These are phyloP conservation scores for Catharus fuscescens DNA, from an alignment of 2,113 vertebrate species.

Conservation along the genomic window DNA sequence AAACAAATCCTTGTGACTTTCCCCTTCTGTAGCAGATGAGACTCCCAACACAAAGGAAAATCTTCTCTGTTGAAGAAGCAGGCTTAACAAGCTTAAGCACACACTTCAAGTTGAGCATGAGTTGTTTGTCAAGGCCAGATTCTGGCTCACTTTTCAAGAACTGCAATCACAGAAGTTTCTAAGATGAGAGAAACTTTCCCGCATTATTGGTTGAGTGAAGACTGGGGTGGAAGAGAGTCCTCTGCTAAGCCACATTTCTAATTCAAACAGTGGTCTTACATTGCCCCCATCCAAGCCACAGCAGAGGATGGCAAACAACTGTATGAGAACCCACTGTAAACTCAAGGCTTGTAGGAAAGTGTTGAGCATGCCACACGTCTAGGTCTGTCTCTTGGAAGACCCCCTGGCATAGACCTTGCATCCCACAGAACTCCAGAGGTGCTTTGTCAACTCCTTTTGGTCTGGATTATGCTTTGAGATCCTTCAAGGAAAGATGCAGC, in stretches of 20 bases:
- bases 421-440: neutral
- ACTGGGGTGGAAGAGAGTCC: neutral
- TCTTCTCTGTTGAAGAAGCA: neutral
- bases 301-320: neutral
- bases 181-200: neutral
- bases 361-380: neutral
- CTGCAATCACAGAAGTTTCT: neutral
- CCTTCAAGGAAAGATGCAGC: neutral
- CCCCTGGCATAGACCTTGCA: neutral
- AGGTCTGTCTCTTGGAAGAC: neutral
- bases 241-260: neutral
- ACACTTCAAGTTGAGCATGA: neutral
- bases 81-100: conserved; percentile 12
- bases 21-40: conserved; percentile 8
- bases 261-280: neutral
- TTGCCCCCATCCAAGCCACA: neutral
- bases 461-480: neutral
- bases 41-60: conserved; percentile 8
- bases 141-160: neutral
- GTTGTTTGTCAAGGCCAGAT: neutral
- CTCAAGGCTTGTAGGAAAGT: neutral
- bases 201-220: neutral
- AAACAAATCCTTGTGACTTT: conserved; percentile 7
- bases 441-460: neutral
- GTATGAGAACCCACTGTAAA: neutral